A percentile compares a stretch with the other conserved stretches of the same genome.
Conservation (phyloP, 2,113 vertebrate genomes). For the Phrynocephalus versicolor region DNA sequence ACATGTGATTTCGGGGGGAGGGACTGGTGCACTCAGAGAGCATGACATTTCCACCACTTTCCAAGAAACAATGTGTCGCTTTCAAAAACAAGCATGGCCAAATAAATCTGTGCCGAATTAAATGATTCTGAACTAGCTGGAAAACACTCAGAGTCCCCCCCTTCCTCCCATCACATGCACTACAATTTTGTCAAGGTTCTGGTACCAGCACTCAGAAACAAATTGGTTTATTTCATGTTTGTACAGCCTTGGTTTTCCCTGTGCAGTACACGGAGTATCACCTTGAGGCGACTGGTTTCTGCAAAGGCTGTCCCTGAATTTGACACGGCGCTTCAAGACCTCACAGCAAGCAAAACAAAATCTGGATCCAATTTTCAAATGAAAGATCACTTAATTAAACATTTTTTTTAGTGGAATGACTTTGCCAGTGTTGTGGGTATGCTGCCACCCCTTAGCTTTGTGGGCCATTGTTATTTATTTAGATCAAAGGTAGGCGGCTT, state of each 20-base stretch:
- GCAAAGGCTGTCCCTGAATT: slow-evolving; percentile 34
- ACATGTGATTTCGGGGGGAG: slow-evolving; percentile 32
- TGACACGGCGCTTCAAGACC: slow-evolving; percentile 46
- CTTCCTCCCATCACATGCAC: not conserved
- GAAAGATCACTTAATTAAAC: slow-evolving; percentile 70
- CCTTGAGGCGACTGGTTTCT: slow-evolving; percentile 34
- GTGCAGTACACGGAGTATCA: slow-evolving; percentile 29
- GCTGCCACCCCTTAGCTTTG: slow-evolving; percentile 36
- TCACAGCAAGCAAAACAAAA: slow-evolving; percentile 55
- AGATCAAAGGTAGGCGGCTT: not conserved
- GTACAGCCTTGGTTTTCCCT: slow-evolving; percentile 23
- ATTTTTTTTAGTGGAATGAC: slow-evolving; percentile 67
- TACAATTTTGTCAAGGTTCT: slow-evolving; percentile 34
- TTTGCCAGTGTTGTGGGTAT: slow-evolving; percentile 59
- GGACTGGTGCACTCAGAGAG: slow-evolving; percentile 37
- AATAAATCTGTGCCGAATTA: slow-evolving; percentile 58
- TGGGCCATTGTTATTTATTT: slow-evolving; percentile 65
- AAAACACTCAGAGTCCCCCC: not conserved
- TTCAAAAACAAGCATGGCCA: slow-evolving; percentile 56
- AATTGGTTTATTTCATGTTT: not conserved
- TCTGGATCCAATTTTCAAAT: slow-evolving; percentile 78
- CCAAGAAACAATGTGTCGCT: slow-evolving; percentile 65
- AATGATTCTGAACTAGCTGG: slow-evolving; percentile 42
- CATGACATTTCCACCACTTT: slow-evolving; percentile 65
- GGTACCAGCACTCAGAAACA: not conserved